Evolutionary conservation across 1,140 invertebrate genomes (phyloP).

Genomic region (Coelopa frigida): DNA sequence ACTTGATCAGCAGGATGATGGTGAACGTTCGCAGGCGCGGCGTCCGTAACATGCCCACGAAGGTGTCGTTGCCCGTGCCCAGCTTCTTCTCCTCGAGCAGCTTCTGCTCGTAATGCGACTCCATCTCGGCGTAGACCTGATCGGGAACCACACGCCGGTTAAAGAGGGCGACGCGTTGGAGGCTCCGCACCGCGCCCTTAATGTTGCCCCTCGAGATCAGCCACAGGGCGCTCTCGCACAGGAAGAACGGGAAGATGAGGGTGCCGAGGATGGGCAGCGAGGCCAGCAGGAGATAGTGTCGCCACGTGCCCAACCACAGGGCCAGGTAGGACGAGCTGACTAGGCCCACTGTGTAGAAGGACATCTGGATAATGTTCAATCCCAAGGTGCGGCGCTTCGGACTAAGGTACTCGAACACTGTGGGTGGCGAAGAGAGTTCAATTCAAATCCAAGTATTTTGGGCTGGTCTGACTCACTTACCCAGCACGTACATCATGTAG

Average conservation of each 20-base stretch:
- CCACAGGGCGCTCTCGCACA: conserved; percentile 58
- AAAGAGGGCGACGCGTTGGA: conserved; percentile 50
- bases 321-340: conserved; percentile 53
- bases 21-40: conserved; percentile 50
- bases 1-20: conserved; percentile 52
- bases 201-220: conserved; percentile 50
- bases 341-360: conserved; percentile 52
- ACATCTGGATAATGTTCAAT: conserved; percentile 51
- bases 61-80: conserved; percentile 17
- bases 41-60: conserved; percentile 47
- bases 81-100: conserved; percentile 17
- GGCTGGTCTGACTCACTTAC: conserved; percentile 44
- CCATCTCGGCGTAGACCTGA: conserved; percentile 44
- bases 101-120: conserved; percentile 27
- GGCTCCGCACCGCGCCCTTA: conserved; percentile 48
- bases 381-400: conserved; percentile 52
- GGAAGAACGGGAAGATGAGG: conserved; percentile 46
- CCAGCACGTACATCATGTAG: conserved; percentile 56
- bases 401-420: conserved; percentile 54
- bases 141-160: conserved; percentile 48
- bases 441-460: too few species aligned
- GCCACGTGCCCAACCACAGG: conserved; percentile 48
- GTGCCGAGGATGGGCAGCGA: conserved; percentile 47
- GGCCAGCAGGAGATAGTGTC: conserved; percentile 47
- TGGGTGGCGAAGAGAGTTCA: conserved; percentile 19